phyloP scores from a whole-genome alignment of 1,140 invertebrate species.

The Lerema accius region DNA sequence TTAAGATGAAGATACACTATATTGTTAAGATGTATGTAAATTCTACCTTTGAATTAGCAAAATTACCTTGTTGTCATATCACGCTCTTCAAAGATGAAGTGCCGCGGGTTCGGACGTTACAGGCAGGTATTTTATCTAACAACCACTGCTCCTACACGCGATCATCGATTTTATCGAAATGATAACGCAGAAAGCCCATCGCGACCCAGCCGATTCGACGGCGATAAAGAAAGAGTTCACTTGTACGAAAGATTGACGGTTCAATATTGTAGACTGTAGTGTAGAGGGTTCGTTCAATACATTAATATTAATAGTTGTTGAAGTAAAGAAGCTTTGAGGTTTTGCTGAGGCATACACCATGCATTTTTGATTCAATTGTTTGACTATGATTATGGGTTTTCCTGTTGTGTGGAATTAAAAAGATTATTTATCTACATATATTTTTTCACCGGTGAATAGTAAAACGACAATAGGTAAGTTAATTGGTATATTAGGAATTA shows the following conservation, averaged over 20 bases:
- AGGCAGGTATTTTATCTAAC: slow-evolving; percentile 54
- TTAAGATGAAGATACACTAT: no score
- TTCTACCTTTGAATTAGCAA: slow-evolving; percentile 2
- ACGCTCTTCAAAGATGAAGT: slow-evolving; percentile 33
- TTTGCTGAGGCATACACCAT: no score
- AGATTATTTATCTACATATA: no score
- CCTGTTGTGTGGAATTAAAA: no score
- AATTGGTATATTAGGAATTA: no score
- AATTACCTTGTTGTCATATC: slow-evolving; percentile 13
- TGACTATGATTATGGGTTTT: no score
- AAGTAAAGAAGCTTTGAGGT: not conserved
- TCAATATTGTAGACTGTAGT: no score
- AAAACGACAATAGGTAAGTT: no score
- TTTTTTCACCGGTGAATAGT: no score
- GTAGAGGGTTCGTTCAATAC: not conserved
- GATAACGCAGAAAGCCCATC: slow-evolving; percentile 48
- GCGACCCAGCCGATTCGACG: slow-evolving; percentile 31
- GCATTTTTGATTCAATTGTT: no score
- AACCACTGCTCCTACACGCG: slow-evolving; percentile 43
- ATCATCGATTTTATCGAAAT: slow-evolving; percentile 53
- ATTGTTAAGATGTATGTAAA: not conserved
- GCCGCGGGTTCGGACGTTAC: slow-evolving; percentile 43
- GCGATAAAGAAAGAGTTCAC: slow-evolving; percentile 39
- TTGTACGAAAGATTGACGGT: slow-evolving; percentile 38
- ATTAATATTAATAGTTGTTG: slow-evolving; percentile 9